Percentiles rank a stretch among this genome's conserved stretches.
phyloP scores from a whole-genome alignment of 1,140 invertebrate genomes.

The Tribolium madens region DNA sequence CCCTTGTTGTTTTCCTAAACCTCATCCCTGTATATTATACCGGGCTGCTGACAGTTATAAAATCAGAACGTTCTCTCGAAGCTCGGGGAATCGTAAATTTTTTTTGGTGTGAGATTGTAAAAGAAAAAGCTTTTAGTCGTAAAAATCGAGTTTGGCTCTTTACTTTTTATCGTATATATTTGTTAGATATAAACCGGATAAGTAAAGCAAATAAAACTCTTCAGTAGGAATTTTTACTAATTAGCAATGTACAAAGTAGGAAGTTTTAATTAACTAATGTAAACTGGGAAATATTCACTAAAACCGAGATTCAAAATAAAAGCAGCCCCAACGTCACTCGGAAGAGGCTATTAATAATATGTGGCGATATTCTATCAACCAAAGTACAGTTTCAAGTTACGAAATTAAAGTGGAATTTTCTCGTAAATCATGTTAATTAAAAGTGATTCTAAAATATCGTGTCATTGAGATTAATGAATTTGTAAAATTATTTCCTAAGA shows the following conservation, averaged over 20 bases:
- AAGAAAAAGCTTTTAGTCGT: constrained; percentile 17
- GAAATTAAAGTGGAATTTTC: constrained; percentile 46
- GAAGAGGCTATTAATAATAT: constrained; percentile 43
- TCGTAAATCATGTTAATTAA: constrained; percentile 54
- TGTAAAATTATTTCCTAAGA: constrained; percentile 44
- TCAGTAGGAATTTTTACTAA: constrained; percentile 23
- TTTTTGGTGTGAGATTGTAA: neutral
- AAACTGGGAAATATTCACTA: constrained; percentile 10
- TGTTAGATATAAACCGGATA: constrained; percentile 2
- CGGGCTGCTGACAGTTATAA: too few species aligned
- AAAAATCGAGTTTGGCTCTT: constrained; percentile 26
- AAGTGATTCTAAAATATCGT: constrained; percentile 47
- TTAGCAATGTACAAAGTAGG: constrained; percentile 28
- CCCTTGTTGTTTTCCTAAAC: too few species aligned
- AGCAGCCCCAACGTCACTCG: neutral
- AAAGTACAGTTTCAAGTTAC: constrained; percentile 48
- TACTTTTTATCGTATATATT: too few species aligned
- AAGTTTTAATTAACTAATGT: constrained; percentile 37
- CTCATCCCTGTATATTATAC: too few species aligned
- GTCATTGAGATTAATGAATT: constrained; percentile 44
- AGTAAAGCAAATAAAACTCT: constrained; percentile 29
- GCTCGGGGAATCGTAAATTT: neutral
- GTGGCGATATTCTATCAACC: constrained; percentile 44
- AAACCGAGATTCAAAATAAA: constrained; percentile 26
- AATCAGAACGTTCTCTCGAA: neutral